Conservation (phyloP, 2,113 vertebrate species). For the Panurus biarmicus region DNA sequence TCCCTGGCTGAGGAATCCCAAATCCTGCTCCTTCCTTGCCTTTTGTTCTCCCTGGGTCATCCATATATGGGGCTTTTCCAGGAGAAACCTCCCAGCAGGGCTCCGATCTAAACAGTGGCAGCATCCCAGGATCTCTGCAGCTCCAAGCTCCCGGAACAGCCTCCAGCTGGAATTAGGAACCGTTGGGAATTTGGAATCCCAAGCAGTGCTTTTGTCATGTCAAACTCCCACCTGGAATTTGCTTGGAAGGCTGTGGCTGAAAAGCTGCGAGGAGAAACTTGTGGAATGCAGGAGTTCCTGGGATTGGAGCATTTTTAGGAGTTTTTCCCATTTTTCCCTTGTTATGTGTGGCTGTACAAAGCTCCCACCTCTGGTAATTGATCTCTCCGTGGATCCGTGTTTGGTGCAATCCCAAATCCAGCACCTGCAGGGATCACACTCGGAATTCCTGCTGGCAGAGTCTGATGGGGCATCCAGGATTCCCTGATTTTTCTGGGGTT, state of each 20-base stretch:
- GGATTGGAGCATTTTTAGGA: background rate
- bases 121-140: background rate
- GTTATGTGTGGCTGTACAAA: background rate
- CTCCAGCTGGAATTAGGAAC: background rate
- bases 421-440: background rate
- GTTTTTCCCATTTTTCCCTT: background rate
- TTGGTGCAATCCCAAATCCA: background rate
- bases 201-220: background rate
- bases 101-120: conserved; percentile 29
- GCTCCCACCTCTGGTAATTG: background rate
- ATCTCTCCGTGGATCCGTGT: background rate
- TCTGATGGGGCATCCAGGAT: background rate
- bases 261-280: background rate
- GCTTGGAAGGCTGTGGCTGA: background rate
- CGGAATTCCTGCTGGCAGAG: background rate
- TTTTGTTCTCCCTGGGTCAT: background rate
- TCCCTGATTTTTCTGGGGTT: background rate
- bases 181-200: background rate
- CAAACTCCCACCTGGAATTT: background rate
- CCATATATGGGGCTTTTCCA: conserved; percentile 32
- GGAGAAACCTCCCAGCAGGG: background rate
- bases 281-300: background rate
- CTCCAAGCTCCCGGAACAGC: background rate
- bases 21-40: background rate
- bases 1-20: background rate